Evolutionary conservation across 2,888 invertebrate species (phyloP).

Genomic region (Mechanitis mazaeus): DNA sequence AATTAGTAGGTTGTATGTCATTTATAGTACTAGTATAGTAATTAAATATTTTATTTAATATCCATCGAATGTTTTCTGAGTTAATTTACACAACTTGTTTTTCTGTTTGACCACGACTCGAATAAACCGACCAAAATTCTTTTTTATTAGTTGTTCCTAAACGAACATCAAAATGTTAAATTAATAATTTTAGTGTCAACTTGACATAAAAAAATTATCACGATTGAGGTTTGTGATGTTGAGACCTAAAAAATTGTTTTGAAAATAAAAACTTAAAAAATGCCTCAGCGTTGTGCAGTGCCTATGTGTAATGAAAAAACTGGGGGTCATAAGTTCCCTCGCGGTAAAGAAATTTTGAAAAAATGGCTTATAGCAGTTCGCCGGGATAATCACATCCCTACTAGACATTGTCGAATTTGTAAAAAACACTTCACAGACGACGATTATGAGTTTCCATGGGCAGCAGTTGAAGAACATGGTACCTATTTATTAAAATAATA

Average conservation of each 20-base stretch:
- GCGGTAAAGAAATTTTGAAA: slow-evolving; percentile 1
- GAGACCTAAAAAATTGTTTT: neutral
- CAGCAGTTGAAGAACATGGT: slow-evolving; percentile 3
- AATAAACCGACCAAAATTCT: too few relatives aligned
- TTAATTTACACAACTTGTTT: too few relatives aligned
- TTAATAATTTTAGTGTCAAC: too few relatives aligned
- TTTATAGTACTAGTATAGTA: too few relatives aligned
- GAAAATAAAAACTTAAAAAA: neutral
- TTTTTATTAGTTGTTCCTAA: too few relatives aligned
- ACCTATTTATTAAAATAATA: neutral
- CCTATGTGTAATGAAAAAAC: slow-evolving; percentile 7
- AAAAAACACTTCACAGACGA: slow-evolving; percentile 9
- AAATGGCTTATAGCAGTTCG: slow-evolving; percentile 9
- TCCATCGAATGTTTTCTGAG: too few relatives aligned
- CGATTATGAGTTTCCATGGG: slow-evolving; percentile 1
- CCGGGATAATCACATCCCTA: slow-evolving; percentile 1
- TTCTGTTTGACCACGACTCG: too few relatives aligned
- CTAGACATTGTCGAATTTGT: slow-evolving; percentile 7
- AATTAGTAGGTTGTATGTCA: too few relatives aligned
- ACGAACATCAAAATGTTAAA: too few relatives aligned
- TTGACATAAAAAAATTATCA: too few relatives aligned
- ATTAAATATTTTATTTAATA: too few relatives aligned
- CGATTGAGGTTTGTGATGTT: neutral
- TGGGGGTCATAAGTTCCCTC: slow-evolving; percentile 9
- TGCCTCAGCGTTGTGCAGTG: slow-evolving; percentile 10